Base-by-base conservation (phyloP, 2,797 vertebrate species). In the Schizopygopsis pylzovi region DNA sequence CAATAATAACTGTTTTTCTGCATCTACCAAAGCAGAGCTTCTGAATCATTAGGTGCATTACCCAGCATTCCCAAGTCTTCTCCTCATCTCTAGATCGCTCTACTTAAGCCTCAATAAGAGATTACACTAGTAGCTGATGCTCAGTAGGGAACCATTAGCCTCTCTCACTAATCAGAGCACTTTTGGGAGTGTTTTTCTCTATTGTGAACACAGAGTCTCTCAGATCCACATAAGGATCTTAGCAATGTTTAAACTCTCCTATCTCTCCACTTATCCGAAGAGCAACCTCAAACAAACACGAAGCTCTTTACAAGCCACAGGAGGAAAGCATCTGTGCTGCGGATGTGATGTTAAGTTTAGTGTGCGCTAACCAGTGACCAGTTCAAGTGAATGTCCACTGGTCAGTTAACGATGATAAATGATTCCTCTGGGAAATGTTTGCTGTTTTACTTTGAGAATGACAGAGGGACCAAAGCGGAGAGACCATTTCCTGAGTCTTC, bases 161-260 rank as follows among this genome's bases (percentile, higher is more conserved):
- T 12, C 75, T 87, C 83, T 88, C 61, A 85, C 85, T 87, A 87
- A 82, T 83, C 15, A 49, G 33, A 87, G 10, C 59, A 59, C 70
- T 84, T 70, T 76, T 65, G 33, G 49, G 43, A 16, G 59, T 45
- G 77, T 76, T 88, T 84, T 45, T 84, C 56, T 86, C 82, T 54
- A 33, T 47, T 73, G 8, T 76, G 54, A 83, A 61, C 71, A 84
- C 28, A 68, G 13, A 68, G 13, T 56, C 52, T 89, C 78, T 83
- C 20, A 39, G 59, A 65, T 83, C 49, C 41, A 86, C 82, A 75
- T 41, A 18, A 82, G 56, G 22, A 54, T 88, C 68, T 81, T 83
- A 71, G 41, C 41, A 22, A 22, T 39, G 45, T 43, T 75, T 88
- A 84, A 83, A 80, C 20, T n/a, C 6, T 45, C 20, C 11, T 33